Evolutionary conservation across 1,140 invertebrate species (phyloP).

Genomic region (Pogonognathellus flavescens): DNA sequence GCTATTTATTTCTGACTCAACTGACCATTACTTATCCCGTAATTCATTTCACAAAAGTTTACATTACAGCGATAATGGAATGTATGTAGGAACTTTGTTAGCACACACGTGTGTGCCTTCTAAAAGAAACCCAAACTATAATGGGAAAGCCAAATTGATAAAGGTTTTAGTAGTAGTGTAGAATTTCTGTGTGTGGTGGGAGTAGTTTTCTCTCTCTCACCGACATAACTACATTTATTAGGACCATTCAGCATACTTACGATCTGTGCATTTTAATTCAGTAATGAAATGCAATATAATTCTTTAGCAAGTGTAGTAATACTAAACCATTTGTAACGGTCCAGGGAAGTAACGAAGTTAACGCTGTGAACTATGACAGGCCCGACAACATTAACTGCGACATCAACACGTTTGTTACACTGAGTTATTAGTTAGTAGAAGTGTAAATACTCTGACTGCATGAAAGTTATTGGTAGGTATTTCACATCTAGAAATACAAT

Average conservation of each 20-base stretch:
- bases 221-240: no score
- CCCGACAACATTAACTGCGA: no score
- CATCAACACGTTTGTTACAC: no score
- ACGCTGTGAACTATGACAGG: no score
- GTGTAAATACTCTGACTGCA: no score
- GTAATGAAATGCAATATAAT: conserved; percentile 33
- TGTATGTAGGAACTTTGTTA: neutral
- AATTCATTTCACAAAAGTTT: neutral
- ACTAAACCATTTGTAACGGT: no score
- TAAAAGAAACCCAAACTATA: neutral
- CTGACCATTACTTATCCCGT: conserved; percentile 30
- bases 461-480: no score
- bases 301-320: neutral
- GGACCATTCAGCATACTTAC: no score
- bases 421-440: no score
- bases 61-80: neutral
- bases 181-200: no score
- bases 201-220: neutral
- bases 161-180: neutral
- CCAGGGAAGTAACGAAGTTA: no score
- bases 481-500: no score
- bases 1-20: neutral
- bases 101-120: neutral
- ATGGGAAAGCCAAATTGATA: conserved; percentile 8
- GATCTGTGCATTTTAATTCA: neutral